Evolutionary conservation across 2,888 invertebrate species (phyloP).

Genomic region (Caenorhabditis doughertyi): DNA sequence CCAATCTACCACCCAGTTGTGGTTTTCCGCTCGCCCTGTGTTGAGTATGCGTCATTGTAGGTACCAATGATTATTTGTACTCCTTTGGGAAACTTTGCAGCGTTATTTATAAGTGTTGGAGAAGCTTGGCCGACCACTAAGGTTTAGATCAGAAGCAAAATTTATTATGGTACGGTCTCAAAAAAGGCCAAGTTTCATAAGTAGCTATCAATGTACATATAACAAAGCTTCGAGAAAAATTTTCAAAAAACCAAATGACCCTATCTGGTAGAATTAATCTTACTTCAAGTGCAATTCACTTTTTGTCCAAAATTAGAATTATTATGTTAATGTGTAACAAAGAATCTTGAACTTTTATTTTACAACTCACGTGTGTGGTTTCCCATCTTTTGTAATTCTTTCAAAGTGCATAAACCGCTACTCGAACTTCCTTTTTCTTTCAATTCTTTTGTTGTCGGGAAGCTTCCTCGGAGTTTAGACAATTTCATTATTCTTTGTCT

Average conservation of each 20-base stretch:
- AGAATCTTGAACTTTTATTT: neutral
- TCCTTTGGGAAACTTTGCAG: neutral
- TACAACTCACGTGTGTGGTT: neutral
- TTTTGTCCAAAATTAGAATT: no score
- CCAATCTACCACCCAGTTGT: slow-evolving; percentile 9
- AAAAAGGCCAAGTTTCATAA: no score
- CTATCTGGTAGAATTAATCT: no score
- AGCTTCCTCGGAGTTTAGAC: neutral
- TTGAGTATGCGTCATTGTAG: slow-evolving; percentile 31
- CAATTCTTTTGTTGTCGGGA: neutral
- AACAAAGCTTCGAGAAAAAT: no score
- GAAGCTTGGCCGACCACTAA: neutral
- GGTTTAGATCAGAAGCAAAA: no score
- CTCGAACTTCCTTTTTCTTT: neutral
- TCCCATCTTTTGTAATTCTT: neutral
- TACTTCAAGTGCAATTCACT: no score
- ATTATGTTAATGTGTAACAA: no score
- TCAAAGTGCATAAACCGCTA: slow-evolving; percentile 6
- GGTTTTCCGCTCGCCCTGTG: slow-evolving; percentile 16
- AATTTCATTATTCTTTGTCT: slow-evolving; percentile 19
- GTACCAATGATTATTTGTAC: slow-evolving; percentile 34
- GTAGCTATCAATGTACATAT: no score
- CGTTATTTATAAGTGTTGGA: neutral
- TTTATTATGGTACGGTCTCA: no score
- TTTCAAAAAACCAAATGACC: no score